Percentiles rank a stretch among this genome's conserved stretches.
Evolutionary conservation across 2,888 invertebrate species (phyloP).

Genomic region (Apomyelois bistriatella): DNA sequence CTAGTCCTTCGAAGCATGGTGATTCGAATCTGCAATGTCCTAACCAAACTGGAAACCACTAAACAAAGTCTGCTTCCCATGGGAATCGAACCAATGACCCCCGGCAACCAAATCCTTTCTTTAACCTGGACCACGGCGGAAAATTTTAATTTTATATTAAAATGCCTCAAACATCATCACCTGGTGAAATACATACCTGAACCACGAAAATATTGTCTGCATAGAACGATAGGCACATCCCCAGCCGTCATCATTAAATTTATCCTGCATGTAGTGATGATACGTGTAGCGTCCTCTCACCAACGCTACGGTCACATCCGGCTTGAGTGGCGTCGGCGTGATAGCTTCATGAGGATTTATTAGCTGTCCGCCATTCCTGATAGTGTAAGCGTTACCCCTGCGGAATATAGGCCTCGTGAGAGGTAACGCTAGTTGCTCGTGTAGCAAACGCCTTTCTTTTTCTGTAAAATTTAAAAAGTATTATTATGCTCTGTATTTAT

Average conservation of each 20-base stretch:
- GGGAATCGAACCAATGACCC: too few relatives aligned
- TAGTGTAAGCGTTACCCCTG: constrained; percentile 83
- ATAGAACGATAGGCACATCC: constrained; percentile 99
- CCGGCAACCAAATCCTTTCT: too few relatives aligned
- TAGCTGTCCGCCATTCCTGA: constrained; percentile 78
- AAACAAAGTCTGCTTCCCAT: too few relatives aligned
- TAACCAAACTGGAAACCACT: too few relatives aligned
- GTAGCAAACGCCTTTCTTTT: constrained; percentile 83
- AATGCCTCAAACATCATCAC: background rate
- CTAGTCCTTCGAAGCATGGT: too few relatives aligned
- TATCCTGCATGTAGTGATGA: constrained; percentile 98
- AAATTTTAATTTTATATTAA: too few relatives aligned
- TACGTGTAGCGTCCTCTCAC: constrained; percentile 94
- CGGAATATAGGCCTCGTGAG: constrained; percentile 87
- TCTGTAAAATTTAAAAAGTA: constrained; percentile 56
- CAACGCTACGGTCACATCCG: constrained; percentile 56
- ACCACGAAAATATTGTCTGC: constrained; percentile 98
- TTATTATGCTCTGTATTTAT: too few relatives aligned
- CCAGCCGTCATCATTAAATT: constrained; percentile 98
- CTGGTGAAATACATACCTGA: constrained; percentile 70
- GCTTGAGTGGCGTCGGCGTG: constrained; percentile 44
- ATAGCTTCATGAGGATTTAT: constrained; percentile 87
- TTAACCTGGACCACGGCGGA: too few relatives aligned
- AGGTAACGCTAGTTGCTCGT: constrained; percentile 85
- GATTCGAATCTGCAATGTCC: too few relatives aligned